Base-by-base conservation (phyloP, 1,140 invertebrate species). In the Macrobrachium rosenbergii region DNA sequence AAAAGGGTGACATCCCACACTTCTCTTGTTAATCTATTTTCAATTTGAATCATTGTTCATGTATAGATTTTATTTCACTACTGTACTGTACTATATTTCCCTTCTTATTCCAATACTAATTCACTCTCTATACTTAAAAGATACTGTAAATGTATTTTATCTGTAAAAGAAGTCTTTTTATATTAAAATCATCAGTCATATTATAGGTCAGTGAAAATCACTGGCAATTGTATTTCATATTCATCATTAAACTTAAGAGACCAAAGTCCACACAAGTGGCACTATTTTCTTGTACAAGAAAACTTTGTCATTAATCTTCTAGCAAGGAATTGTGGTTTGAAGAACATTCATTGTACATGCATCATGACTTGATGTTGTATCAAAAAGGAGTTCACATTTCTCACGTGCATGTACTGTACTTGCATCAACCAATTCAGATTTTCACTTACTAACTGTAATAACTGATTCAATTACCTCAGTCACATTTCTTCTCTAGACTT, bases 401-500 rank as follows among this genome's bases (percentile, higher is more conserved):
- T 72, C 11, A 62, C 11, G 63, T 63, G 75, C 60, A 75, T 64
- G 45, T 63, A 45, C 23, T 28, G 63, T 52, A 60, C 62, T 67
- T 23, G 72, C 77, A 73, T 60, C 67, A 87, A 69, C 17, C 72
- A 19, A 45, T 73, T 43, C 69, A 87, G 67, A 79, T 87, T 81
- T 80, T 58, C 58, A 87, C 60, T 59, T 60, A n/a, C 19, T 80
- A 62, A 45, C 64, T 64, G 52, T 62, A 80, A 81, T 63, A 86
- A 60, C 63, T 60, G 77, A 76, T 86, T 80, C 58, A n/a, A 73
- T 85, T n/a, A 69, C 83, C 82, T 83, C 76, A 69, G 69, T 82
- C 78, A 80, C 45, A 62, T 69, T 87, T 87, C 60, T 52, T 67
- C 69, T 78, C 78, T 82, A 87, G 78, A 76, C 85, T 81, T 82